Evolutionary conservation across 2,888 invertebrate genomes (phyloP).

Genomic region (Augochlorella aurata): DNA sequence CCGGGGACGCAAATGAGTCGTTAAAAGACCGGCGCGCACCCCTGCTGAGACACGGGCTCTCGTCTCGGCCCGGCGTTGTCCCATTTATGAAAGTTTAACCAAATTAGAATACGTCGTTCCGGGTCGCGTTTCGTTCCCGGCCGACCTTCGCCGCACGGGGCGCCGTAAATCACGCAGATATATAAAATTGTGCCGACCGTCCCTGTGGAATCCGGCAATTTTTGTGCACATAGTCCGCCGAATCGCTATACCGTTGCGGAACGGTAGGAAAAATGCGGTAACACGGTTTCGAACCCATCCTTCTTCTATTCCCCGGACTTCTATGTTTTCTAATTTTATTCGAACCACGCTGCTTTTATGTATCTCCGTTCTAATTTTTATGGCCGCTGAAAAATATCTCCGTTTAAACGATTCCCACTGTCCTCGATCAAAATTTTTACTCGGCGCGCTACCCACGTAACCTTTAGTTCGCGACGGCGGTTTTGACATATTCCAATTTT

Average conservation of each 20-base stretch:
- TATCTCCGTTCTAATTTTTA: not conserved
- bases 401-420: no score
- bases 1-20: conserved; percentile 76
- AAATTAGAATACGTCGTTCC: conserved; percentile 69
- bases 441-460: not conserved
- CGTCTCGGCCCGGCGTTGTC: conserved; percentile 62
- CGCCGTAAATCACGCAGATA: conserved; percentile 56
- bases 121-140: conserved; percentile 49
- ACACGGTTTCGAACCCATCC: not conserved
- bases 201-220: conserved; percentile 17
- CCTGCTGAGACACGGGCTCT: conserved; percentile 70
- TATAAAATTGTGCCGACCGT: conserved; percentile 33
- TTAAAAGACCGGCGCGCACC: conserved; percentile 74
- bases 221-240: not conserved
- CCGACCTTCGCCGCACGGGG: conserved; percentile 28
- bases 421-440: not conserved
- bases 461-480: not conserved
- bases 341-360: not conserved
- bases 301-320: not conserved
- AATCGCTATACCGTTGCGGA: not conserved
- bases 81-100: conserved; percentile 69
- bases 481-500: not conserved
- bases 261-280: not conserved
- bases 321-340: not conserved
- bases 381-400: not conserved